phyloP scores from a whole-genome alignment of 2,113 vertebrate genomes.

The Apodemus speciosus region DNA sequence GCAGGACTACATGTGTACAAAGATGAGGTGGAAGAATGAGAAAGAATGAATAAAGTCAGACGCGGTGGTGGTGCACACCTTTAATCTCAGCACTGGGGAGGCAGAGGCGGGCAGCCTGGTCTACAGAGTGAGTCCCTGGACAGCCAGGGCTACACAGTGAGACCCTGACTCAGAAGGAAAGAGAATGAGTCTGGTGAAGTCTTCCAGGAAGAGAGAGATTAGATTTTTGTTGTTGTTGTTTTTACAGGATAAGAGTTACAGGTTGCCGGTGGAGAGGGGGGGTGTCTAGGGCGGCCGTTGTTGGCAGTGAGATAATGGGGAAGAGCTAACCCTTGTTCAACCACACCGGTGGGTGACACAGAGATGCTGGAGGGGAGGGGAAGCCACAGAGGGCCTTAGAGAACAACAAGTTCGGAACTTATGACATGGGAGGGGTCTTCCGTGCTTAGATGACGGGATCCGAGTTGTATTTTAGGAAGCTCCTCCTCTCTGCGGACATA shows the following conservation, averaged over 20 bases:
- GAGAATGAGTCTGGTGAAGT: neutral
- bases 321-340: neutral
- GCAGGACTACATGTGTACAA: neutral
- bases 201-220: neutral
- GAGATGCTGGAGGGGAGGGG: neutral
- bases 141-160: neutral
- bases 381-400: neutral
- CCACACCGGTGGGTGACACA: neutral
- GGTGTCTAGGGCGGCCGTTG: neutral
- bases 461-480: conserved; percentile 27
- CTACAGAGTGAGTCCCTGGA: neutral
- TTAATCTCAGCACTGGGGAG: neutral
- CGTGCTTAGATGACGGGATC: conserved; percentile 12
- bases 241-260: neutral
- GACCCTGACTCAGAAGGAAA: neutral
- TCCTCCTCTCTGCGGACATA: conserved; percentile 27
- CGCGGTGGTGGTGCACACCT: neutral
- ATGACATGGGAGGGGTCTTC: neutral
- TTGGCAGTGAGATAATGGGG: neutral
- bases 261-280: neutral
- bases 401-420: conserved; percentile 2
- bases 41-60: neutral
- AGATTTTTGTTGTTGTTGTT: neutral
- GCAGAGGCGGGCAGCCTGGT: neutral
- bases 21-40: neutral